phyloP scores from a whole-genome alignment of 2,888 invertebrate genomes.

The Temnothorax unifasciatus region DNA sequence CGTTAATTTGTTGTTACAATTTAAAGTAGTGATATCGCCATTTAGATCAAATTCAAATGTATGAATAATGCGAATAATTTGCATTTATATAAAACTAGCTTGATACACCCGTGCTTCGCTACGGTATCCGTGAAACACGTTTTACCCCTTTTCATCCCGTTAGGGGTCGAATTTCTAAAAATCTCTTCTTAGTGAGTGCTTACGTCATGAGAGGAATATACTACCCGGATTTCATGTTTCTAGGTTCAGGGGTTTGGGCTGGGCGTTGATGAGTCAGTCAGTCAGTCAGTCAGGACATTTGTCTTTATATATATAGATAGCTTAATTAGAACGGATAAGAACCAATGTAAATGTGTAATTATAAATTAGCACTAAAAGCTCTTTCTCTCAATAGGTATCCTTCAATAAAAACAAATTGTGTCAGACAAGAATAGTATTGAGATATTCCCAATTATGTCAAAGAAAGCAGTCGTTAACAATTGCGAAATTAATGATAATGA shows the following conservation, averaged over 20 bases:
- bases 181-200: too few species aligned
- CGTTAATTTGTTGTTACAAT: neutral
- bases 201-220: too few species aligned
- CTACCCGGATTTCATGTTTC: too few species aligned
- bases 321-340: neutral
- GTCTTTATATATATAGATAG: neutral
- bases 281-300: too few species aligned
- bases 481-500: neutral
- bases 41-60: constrained; percentile 23
- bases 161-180: too few species aligned
- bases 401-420: neutral
- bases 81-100: constrained; percentile 7
- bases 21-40: neutral
- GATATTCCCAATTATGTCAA: neutral
- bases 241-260: too few species aligned
- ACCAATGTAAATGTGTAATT: constrained; percentile 7
- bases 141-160: too few species aligned
- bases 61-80: constrained; percentile 26
- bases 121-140: too few species aligned
- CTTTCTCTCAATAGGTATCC: neutral
- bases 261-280: too few species aligned
- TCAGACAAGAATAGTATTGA: neutral
- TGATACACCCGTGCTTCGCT: too few species aligned
- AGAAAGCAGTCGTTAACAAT: neutral
- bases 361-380: constrained; percentile 21